Evolutionary conservation across 2,888 invertebrate species (phyloP).

Genomic region (Scelioninae gen. 2): DNA sequence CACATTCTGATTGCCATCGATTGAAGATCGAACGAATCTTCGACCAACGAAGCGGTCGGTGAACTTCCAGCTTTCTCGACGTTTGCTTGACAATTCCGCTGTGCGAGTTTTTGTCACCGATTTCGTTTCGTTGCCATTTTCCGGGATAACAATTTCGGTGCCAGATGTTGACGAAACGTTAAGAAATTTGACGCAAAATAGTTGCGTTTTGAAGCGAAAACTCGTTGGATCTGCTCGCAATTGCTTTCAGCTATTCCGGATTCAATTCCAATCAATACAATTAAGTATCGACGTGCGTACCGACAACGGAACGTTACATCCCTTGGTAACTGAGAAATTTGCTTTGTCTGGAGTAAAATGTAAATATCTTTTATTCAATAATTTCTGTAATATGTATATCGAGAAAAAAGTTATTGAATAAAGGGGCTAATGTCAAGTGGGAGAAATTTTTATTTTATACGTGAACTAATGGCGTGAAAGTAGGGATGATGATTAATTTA

Average conservation of each 20-base stretch:
- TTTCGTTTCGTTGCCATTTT: neutral
- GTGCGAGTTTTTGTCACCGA: too few species aligned
- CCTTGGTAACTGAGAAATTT: constrained; percentile 26
- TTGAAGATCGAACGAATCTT: constrained; percentile 11
- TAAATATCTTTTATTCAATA: constrained; percentile 24
- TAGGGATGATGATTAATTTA: too few species aligned
- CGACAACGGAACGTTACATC: constrained; percentile 21
- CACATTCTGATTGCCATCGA: too few species aligned
- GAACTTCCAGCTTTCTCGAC: too few species aligned
- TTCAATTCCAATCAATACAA: constrained; percentile 48
- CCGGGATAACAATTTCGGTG: neutral
- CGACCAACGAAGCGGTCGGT: too few species aligned
- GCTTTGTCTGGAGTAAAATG: constrained; percentile 18
- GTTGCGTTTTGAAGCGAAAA: constrained; percentile 25
- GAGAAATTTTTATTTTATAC: too few species aligned
- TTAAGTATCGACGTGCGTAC: constrained; percentile 26
- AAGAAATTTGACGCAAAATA: constrained; percentile 11
- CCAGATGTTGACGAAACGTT: constrained; percentile 9
- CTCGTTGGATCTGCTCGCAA: constrained; percentile 27
- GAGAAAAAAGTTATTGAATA: constrained; percentile 20
- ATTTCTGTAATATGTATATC: constrained; percentile 3
- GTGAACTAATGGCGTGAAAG: too few species aligned
- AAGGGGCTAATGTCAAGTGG: too few species aligned
- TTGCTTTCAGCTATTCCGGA: constrained; percentile 32
- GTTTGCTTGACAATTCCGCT: too few species aligned